Base-by-base conservation (phyloP, 2,888 invertebrate species). In the Microplitis manilae region DNA sequence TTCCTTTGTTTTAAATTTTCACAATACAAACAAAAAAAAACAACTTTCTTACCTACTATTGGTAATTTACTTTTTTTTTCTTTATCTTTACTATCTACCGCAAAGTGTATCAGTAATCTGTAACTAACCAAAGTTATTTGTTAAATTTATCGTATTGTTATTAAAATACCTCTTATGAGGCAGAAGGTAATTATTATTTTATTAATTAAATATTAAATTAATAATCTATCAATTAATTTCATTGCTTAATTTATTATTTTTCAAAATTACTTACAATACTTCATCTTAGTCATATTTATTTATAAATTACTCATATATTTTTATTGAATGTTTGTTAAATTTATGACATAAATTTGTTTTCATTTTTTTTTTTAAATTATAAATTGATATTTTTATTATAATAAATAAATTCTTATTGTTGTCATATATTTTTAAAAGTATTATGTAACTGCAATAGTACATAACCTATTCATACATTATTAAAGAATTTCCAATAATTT, bases 381-480 rank as follows among this genome's bases (percentile, higher is more conserved):
- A 6, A n/a, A 6, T 59, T 59, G 59, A 59, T 59, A 59, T 59
- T 59, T 59, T 59, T 59, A 30, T 30, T 30, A 30, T 30, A 2
- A 30, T 30, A 30, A 30, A 30, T 30, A 0, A 30, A 4, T 30
- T 30, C 30, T 30, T 30, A 30, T 30, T 30, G 20, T 20, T 20
- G 30, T 30, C 30, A 30, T 30, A 59, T n/a, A 59, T n/a, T 59
- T 59, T n/a, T 59, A 30, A 30, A 30, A 4, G 8, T 62, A 62
- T 62, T 62, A 62, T 62, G 7, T 62, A 62, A 62, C 17, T 15
- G 7, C 17, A 40, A 17, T 73, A 73, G 38, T 68, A 40, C 65
- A 65, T 30, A 50, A 73, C 20, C 41, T 68, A 7, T 7, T 30
- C 30, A 30, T 30, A 30, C 2, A 2, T 30, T 30, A 30, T 30